These are phyloP conservation scores for Fregetta grallaria DNA, from an alignment of 2,113 vertebrate species.

Conservation along the genomic window DNA sequence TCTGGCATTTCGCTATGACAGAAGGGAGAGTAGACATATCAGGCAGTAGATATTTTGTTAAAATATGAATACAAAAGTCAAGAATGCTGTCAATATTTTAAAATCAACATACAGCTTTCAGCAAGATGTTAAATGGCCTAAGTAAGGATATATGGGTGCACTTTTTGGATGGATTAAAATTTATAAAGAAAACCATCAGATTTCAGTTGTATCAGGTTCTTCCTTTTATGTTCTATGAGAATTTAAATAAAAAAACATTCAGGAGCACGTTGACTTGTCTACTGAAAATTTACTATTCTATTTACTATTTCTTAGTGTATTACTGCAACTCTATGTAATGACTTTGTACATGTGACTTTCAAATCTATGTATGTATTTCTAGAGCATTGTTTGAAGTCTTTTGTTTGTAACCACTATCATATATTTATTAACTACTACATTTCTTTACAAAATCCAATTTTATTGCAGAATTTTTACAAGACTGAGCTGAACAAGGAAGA, in stretches of 20 bases:
- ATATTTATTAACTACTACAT: neutral
- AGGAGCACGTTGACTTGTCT: neutral
- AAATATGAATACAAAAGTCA: neutral
- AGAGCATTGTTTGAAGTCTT: neutral
- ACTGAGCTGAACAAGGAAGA: slow-evolving; percentile 98
- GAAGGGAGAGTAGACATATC: neutral
- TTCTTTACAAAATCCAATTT: slow-evolving; percentile 1
- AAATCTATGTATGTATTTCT: neutral
- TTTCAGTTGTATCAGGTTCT: neutral
- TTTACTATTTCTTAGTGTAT: neutral
- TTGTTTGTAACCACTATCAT: neutral
- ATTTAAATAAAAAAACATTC: neutral
- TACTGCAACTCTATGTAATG: neutral
- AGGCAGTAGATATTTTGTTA: neutral
- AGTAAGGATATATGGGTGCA: neutral
- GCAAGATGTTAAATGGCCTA: neutral
- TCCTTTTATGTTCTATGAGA: neutral
- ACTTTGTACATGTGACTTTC: neutral
- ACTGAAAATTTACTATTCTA: neutral
- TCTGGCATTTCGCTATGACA: neutral
- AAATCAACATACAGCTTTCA: neutral
- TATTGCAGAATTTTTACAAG: slow-evolving; percentile 96
- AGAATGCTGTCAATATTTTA: neutral
- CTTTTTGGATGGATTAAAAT: neutral
- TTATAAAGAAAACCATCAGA: neutral